Evolutionary conservation across 2,797 vertebrate genomes (phyloP), one percentile per base, ranked within the genome.

Genomic region (Myioborus melanocephalus): DNA sequence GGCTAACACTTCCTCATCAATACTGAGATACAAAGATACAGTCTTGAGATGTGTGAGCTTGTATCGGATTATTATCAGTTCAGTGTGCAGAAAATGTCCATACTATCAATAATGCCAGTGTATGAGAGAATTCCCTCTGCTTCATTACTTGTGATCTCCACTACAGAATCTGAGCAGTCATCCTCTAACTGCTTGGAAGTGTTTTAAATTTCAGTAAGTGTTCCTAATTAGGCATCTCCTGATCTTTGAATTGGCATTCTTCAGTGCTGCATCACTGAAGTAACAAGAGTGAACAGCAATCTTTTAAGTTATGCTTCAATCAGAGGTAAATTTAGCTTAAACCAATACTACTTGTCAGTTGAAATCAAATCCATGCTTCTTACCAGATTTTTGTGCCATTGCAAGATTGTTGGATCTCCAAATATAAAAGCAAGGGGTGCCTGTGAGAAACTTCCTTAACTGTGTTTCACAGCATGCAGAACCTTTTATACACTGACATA

Each of bases 401-500:
- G 28, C 34, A 49, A n/a, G 18, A 8, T 34, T 90, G 9, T 23
- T 85, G 56, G 18, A 61, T 6, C 27, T 79, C 56, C 56, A 70
- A 66, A 66, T 80, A 56, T 27, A 66, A 92, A 90, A 82, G 8
- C 43, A 55, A 4, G 8, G 13, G 20, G 16, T 77, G 53, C 49
- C 39, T 91, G 57, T 89, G 75, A 93, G 92, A 95, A 93, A 78
- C 24, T 83, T 89, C 39, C 43, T 85, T 77, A 68, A 78, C 68
- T 37, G 49, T 20, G 43, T 81, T 94, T 89, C 87, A 87, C 65
- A 78, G 71, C 16, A 34, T 16, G 43, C 30, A 92, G 75, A 94
- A 93, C 53, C 59, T 93, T 95, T 95, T 90, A 60, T 90, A 85
- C 81, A 93, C 34, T 89, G 75, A 94, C 81, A 87, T 77, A 49